phyloP scores from a whole-genome alignment of 37 sponge, comb jelly and placozoan genomes.

The Tethya wilhelma region DNA sequence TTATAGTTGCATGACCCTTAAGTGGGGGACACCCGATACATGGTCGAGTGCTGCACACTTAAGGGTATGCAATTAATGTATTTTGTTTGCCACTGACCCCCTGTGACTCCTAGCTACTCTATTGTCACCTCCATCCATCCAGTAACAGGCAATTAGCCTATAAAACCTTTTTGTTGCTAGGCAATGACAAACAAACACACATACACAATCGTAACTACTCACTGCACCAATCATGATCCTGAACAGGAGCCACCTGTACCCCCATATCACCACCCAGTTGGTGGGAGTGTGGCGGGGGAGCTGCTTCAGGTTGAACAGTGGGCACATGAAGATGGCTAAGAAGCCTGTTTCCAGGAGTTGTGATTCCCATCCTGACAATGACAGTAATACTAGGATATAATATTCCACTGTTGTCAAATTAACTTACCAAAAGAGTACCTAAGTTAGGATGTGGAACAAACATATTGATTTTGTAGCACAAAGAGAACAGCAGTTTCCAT shows the following conservation, averaged over 20 bases:
- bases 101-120: neutral
- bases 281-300: conserved; percentile 79
- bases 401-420: neutral
- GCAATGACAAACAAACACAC: neutral
- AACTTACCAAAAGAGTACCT: conserved; percentile 83
- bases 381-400: neutral
- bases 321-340: conserved; percentile 87
- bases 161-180: neutral
- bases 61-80: no score
- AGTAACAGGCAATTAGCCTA: neutral
- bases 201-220: conserved; percentile 28
- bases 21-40: no score
- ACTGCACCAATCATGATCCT: conserved; percentile 95
- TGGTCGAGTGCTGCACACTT: no score
- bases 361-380: conserved; percentile 88
- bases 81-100: neutral
- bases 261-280: conserved; percentile 68
- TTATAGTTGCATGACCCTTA: no score
- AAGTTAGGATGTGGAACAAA: neutral
- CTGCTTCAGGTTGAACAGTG: conserved; percentile 66
- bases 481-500: no score
- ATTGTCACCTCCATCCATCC: neutral
- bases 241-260: conserved; percentile 90
- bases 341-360: conserved; percentile 95
- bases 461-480: neutral